Evolutionary conservation across 2,888 invertebrate species (phyloP).

Genomic region (Entomobrya multifasciata): DNA sequence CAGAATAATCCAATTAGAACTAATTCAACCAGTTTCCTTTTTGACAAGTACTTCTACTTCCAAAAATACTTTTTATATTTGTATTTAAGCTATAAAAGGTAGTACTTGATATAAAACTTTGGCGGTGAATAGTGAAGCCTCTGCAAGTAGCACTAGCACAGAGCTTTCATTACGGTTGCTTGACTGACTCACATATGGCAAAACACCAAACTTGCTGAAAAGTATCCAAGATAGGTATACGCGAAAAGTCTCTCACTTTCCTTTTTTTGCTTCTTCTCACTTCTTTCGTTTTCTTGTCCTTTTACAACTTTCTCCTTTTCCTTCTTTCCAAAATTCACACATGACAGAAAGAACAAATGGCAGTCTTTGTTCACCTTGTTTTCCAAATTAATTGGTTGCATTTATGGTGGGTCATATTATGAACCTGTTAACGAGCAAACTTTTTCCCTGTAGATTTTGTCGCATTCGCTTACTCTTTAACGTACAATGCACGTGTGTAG

Average conservation of each 20-base stretch:
- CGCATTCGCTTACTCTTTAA: not conserved
- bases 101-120: not conserved
- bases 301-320: too few species aligned
- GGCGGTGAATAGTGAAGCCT: not conserved
- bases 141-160: not conserved
- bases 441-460: conserved; percentile 20
- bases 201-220: not conserved
- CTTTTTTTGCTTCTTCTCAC: not conserved
- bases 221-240: not conserved
- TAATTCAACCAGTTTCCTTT: conserved; percentile 1
- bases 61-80: too few species aligned
- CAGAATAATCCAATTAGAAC: conserved; percentile 25
- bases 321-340: too few species aligned
- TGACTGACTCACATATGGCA: not conserved
- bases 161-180: not conserved
- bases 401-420: conserved; percentile 10
- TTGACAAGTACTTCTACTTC: not conserved
- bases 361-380: conserved; percentile 48
- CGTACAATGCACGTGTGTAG: not conserved
- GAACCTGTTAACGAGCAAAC: conserved; percentile 43
- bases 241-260: not conserved
- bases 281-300: not conserved
- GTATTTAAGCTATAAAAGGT: not conserved
- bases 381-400: conserved; percentile 48
- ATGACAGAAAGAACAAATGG: not conserved